Evolutionary conservation across 2,888 invertebrate genomes (phyloP).

Genomic region (Tinea pellionella): DNA sequence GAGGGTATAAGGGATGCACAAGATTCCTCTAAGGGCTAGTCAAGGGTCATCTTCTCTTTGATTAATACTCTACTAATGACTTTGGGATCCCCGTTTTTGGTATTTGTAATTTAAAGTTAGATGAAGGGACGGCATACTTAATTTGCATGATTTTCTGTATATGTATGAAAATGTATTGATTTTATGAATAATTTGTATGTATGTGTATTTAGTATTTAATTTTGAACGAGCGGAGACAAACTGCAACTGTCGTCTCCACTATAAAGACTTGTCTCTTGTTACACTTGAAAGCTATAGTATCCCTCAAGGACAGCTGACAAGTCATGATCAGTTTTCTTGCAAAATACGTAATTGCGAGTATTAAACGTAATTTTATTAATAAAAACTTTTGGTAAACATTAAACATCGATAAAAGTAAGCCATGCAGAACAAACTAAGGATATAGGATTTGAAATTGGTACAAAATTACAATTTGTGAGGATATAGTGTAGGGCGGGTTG

Average conservation of each 20-base stretch:
- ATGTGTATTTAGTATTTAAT: too few species aligned
- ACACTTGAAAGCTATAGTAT: too few species aligned
- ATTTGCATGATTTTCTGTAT: conserved; percentile 2
- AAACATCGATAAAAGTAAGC: conserved; percentile 1
- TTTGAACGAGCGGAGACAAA: too few species aligned
- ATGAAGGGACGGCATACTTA: conserved; percentile 1
- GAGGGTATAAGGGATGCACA: background rate
- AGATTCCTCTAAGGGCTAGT: conserved; percentile 4
- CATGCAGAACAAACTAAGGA: background rate
- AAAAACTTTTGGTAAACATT: background rate
- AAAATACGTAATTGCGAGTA: too few species aligned
- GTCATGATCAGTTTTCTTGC: too few species aligned
- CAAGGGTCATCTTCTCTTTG: conserved; percentile 42
- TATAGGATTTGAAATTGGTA: conserved; percentile 1
- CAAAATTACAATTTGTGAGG: conserved; percentile 8
- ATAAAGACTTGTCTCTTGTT: too few species aligned
- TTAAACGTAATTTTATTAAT: too few species aligned
- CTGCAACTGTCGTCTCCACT: too few species aligned
- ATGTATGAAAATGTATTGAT: background rate
- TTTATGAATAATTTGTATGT: background rate
- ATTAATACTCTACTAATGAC: conserved; percentile 50
- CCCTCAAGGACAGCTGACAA: too few species aligned
- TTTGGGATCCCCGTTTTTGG: conserved; percentile 21
- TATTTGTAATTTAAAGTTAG: conserved; percentile 43
- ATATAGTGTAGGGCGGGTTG: background rate